Conservation (phyloP, 2,888 invertebrate genomes). For the Baronia brevicornis region DNA sequence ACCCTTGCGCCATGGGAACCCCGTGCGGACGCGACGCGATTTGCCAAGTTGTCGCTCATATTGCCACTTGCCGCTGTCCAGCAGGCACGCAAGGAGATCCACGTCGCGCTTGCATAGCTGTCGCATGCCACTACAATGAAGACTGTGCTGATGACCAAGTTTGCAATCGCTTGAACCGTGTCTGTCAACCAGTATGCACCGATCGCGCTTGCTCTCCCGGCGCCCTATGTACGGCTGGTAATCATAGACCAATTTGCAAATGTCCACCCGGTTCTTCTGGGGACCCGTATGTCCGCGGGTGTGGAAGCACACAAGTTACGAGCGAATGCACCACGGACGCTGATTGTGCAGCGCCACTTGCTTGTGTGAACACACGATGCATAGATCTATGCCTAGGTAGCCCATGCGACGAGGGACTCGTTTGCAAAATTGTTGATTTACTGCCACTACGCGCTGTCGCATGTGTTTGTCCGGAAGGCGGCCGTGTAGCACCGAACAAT, state of each 20-base stretch:
- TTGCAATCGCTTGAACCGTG: slow-evolving; percentile 87
- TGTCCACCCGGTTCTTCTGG: slow-evolving; percentile 86
- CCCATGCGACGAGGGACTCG: slow-evolving; percentile 85
- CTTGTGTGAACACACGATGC: slow-evolving; percentile 86
- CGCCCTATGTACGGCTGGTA: slow-evolving; percentile 83
- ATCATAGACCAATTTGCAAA: slow-evolving; percentile 85
- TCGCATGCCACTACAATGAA: slow-evolving; percentile 90
- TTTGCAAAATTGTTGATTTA: slow-evolving; percentile 86
- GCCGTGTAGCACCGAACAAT: slow-evolving; percentile 82
- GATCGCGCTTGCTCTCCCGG: slow-evolving; percentile 87
- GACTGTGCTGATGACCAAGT: slow-evolving; percentile 90
- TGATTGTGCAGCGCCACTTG: slow-evolving; percentile 83
- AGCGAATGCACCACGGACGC: slow-evolving; percentile 84
- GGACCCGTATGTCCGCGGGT: slow-evolving; percentile 82
- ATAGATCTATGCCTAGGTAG: slow-evolving; percentile 85
- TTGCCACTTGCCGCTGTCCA: slow-evolving; percentile 88
- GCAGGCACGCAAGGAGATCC: slow-evolving; percentile 90
- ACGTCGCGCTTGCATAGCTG: slow-evolving; percentile 85
- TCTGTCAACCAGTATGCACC: slow-evolving; percentile 88
- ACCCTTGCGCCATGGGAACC: slow-evolving; percentile 82
- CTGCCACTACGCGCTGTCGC: slow-evolving; percentile 88
- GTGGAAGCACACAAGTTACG: slow-evolving; percentile 38
- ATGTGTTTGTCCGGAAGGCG: slow-evolving; percentile 90
- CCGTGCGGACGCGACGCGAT: slow-evolving; percentile 87
- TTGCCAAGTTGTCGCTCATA: slow-evolving; percentile 84